Percentiles rank a stretch among this genome's conserved stretches.
Evolutionary conservation across 1,140 invertebrate genomes (phyloP).

Genomic region (Drosophila varians): DNA sequence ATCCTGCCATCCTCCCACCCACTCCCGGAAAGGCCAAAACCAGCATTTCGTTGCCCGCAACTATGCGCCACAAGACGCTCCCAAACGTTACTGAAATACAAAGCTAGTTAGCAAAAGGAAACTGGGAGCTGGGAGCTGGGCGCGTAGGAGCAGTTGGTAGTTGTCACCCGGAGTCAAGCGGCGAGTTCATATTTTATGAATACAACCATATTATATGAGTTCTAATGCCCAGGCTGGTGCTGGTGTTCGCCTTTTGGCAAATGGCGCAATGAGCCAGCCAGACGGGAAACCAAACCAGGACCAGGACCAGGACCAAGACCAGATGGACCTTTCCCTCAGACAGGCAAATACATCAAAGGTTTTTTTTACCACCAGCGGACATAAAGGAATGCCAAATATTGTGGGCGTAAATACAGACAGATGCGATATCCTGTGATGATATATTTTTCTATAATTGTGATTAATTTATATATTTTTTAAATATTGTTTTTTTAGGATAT

Average conservation of each 20-base stretch:
- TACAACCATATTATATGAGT: conserved; percentile 77
- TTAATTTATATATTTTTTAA: not conserved
- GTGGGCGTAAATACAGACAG: not conserved
- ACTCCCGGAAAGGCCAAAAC: conserved; percentile 22
- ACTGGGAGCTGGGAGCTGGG: not conserved
- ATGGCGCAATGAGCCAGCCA: conserved; percentile 8
- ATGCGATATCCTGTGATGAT: conserved; percentile 1
- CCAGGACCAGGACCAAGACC: conserved; percentile 7
- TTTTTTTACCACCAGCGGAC: conserved; percentile 34
- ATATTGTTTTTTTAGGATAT: not conserved
- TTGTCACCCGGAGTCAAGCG: conserved; percentile 55
- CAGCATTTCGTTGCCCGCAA: conserved; percentile 57
- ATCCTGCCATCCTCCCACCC: not conserved
- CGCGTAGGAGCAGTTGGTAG: not conserved
- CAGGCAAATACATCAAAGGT: conserved; percentile 68
- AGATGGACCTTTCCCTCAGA: conserved; percentile 48
- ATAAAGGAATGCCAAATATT: conserved; percentile 3
- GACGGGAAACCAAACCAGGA: conserved; percentile 4
- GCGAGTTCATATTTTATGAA: conserved; percentile 77
- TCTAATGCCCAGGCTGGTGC: conserved; percentile 40
- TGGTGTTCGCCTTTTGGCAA: conserved; percentile 39
- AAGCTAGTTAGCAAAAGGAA: conserved; percentile 63
- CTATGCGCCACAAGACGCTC: conserved; percentile 59
- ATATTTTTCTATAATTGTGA: not conserved
- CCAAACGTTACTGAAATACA: conserved; percentile 60